phyloP scores from a whole-genome alignment of 2,113 vertebrate species.

The Pachypanchax playfairii region DNA sequence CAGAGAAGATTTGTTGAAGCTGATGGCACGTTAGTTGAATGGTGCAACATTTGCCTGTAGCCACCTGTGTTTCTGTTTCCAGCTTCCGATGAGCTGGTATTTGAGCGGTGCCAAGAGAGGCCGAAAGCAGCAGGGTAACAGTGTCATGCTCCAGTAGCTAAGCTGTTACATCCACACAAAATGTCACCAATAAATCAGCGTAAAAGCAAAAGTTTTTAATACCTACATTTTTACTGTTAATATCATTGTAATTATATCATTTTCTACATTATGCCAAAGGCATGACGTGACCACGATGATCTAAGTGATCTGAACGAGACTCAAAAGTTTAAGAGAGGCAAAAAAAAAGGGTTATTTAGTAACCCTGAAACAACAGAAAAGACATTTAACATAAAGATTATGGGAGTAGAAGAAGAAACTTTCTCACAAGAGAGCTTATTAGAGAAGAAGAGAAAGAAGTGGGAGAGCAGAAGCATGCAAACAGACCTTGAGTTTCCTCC shows the following conservation, averaged over 20 bases:
- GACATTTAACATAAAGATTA: constrained; percentile 1
- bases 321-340: too few species aligned
- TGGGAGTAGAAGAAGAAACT: neutral
- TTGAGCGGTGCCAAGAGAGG: constrained; percentile 33
- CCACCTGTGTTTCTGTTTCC: constrained; percentile 49
- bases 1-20: constrained; percentile 15
- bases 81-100: constrained; percentile 39
- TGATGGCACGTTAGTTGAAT: constrained; percentile 26
- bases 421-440: neutral
- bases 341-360: too few species aligned
- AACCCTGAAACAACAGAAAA: neutral
- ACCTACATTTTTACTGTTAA: too few species aligned
- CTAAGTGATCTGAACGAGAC: neutral
- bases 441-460: constrained; percentile 9
- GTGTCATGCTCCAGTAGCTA: constrained; percentile 28
- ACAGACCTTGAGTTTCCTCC: constrained; percentile 95
- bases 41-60: constrained; percentile 37
- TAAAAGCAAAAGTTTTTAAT: neutral
- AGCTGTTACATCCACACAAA: constrained; percentile 36
- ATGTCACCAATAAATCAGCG: constrained; percentile 34
- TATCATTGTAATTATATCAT: too few species aligned
- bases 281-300: neutral
- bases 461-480: constrained; percentile 1
- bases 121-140: constrained; percentile 41
- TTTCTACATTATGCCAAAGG: neutral